Evolutionary conservation across 2,888 invertebrate genomes (phyloP), one percentile per base, ranked within the genome.

Genomic region (Petrophora chlorosata): DNA sequence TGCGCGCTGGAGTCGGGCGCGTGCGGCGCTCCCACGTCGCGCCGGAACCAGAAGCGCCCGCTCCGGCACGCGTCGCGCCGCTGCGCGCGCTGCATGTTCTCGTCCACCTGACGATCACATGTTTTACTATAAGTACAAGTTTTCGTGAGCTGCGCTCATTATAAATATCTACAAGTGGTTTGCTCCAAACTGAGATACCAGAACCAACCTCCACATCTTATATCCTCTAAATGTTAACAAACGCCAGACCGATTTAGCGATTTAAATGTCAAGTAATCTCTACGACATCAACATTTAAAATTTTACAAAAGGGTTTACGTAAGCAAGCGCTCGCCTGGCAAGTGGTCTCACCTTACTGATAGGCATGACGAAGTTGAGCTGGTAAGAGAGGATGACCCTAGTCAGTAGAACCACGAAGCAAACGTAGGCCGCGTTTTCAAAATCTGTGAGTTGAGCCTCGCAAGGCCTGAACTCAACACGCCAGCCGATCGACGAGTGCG

Each of bases 401-500:
- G 99, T 99, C 54, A 99, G 92, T 34, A 99, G 91, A 10, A 99
- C 99, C 8, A 99, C 95, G 83, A 99, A 99, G 78, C 98, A 98
- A 12, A 98, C 98, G 70, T 98, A 96, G 2, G 99, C 99, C 0
- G 99, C 99, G 90, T 99, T 99, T 90, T 99, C 99, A 89, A 99
- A 99, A 90, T 99, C 99, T 0, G 99, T 99, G 63, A 99, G 93
- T 85, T 99, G 99, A 12, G 98, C 96, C 87, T 98, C 98, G 80
- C 99, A 99, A 28, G 99, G 99, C 16, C 99, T 94, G 91, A 99
- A 99, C 91, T 99, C 99, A 0, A 99, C 99, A 61, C 99, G 93
- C 99, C 99, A 99, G 23, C 99, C 99, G 71, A 99, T 99, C 36
- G 96, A 92, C 5, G 98, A 97, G 79, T 98, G 95, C 0, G 98